These are phyloP conservation scores for Phrynosoma platyrhinos DNA, from an alignment of 2,113 vertebrate species.

Conservation along the genomic window DNA sequence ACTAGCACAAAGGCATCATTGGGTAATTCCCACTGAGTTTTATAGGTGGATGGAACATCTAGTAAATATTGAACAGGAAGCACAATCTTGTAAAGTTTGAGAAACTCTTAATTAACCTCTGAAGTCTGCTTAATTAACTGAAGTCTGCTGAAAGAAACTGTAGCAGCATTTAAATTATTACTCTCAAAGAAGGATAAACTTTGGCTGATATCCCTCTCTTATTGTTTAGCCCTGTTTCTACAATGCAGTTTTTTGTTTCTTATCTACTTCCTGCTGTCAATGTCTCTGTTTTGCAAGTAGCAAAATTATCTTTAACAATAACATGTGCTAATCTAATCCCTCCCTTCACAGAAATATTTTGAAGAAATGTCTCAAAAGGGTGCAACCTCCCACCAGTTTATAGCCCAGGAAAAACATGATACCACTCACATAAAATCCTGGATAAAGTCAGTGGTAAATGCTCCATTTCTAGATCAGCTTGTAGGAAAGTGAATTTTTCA, in stretches of 20 bases:
- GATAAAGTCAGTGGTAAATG: background rate
- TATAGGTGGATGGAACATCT: background rate
- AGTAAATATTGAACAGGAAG: background rate
- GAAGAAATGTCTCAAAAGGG: background rate
- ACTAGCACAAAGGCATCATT: background rate
- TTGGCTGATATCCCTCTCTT: conserved; percentile 19
- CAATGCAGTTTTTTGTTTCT: conserved; percentile 6
- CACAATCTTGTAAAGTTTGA: background rate
- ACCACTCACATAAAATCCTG: background rate
- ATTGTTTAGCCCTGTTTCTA: conserved; percentile 24
- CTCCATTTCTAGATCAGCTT: background rate
- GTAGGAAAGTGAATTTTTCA: background rate
- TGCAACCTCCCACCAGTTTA: background rate
- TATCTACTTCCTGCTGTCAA: conserved; percentile 38
- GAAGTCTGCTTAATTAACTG: background rate
- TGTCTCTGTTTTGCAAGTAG: conserved; percentile 9
- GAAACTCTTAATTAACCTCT: background rate
- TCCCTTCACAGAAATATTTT: background rate
- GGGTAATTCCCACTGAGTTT: background rate
- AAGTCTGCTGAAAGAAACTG: background rate
- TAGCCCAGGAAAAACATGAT: background rate
- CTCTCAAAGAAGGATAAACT: conserved; percentile 12
- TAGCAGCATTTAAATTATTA: background rate
- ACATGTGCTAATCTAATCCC: conserved; percentile 22
- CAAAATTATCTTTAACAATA: conserved; percentile 28